Evolutionary conservation across 2,797 vertebrate genomes (phyloP), one percentile per base, ranked within the genome.

Genomic region (Malurus splendens): DNA sequence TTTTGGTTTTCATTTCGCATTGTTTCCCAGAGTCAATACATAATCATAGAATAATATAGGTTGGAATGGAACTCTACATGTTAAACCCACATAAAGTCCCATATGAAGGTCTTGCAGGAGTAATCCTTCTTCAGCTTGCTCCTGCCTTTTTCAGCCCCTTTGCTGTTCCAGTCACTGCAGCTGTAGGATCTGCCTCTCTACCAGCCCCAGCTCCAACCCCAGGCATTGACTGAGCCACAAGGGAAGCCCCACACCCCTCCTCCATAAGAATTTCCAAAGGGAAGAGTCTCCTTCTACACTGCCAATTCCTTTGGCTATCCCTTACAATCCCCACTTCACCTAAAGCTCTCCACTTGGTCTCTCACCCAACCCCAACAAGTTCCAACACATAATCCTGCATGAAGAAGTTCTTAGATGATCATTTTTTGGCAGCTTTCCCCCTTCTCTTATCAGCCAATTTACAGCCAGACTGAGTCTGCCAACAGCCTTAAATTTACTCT

Each of bases 11-110:
- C 28, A 38, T 83, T 87, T 86, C 10, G 32, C 66, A 66, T 56
- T 79, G 59, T 79, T 89, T 94, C 89, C 64, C 90, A 94, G 87
- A 86, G 62, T 67, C 33, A 81, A 72, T 66, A 72, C 24, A 59
- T 62, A 64, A 70, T 83, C 70, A 36, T 16, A 75, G 48, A 89
- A 75, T 84, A 88, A 86, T 62, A 93, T n/a, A 81, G 18, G 23
- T 54, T 50, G 57, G 60, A 67, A 80, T 0, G 0, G 65, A 80
- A 82, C 19, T 54, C 45, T 23, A 42, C 27, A 64, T 77, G 14
- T 41, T 60, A 79, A 82, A 18, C 6, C 20, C 41, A 44, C n/a
- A 50, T 4, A 1, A 77, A 60, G 17, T 42, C n/a, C 25, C 27
- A 67, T 4, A 71, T 3, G 10, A 77, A 75, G 27, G 44, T 62